Base-by-base conservation (phyloP, 2,113 vertebrate species). In the Thryonomys swinderianus region DNA sequence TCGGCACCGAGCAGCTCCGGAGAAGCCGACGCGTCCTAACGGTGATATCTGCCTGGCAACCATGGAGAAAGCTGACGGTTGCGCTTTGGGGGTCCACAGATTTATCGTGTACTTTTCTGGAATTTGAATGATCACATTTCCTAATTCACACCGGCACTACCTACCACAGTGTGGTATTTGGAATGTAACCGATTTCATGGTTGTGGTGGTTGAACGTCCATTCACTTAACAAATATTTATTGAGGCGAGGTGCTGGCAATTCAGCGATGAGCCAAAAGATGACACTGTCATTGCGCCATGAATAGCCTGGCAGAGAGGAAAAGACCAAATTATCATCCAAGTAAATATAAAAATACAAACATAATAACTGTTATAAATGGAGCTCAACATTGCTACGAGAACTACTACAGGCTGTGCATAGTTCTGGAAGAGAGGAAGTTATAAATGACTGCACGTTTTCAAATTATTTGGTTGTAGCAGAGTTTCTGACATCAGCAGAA, bases 171-270 rank as follows among this genome's bases (percentile, higher is more conserved):
- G 45, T 32, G 84, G 11, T 81, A 13, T 89, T 93, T 78, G 59
- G 32, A 78, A 62, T n/a, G 55, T 45, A 55, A 91, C n/a, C 45
- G 85, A n/a, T 76, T 73, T 23, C 25, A 3, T 34, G 21, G 2
- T 55, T 21, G 83, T 87, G 76, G 78, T 84, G 21, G 13, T 34
- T 64, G 51, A 55, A 84, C 27, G 8, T 51, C 57, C 4, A 30
- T 51, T 93, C 71, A 16, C n/a, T 64, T 53, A 80, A 79, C 21
- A 86, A 66, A 59, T 91, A 76, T 84, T 94, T 79, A 74, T 67
- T 51, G 73, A 91, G 18, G 14, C 48, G 71, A 53, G 12, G 30
- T 71, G 3, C 13, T 55, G 27, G 34, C 42, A 37, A 79, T 61
- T 91, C 45, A 53, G 23, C 42, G 37, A 51, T 53, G 76, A 81